Percentiles rank a stretch among this genome's conserved stretches.
Conservation (phyloP, 1,140 invertebrate genomes). For the Sitobion miscanthi region DNA sequence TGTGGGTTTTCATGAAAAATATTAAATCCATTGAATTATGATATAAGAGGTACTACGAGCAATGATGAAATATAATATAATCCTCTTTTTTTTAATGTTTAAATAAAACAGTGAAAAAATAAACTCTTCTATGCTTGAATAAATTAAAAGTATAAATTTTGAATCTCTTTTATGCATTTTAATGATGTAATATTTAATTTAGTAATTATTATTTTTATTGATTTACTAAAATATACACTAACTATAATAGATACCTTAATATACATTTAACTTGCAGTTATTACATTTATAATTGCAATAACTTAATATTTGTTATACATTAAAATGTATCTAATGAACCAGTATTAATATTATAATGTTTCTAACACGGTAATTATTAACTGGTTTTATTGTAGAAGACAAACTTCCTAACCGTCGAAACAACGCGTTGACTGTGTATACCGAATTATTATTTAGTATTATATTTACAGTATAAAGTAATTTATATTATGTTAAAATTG, state of each 20-base stretch:
- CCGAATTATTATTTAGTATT: neutral
- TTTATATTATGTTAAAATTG: neutral
- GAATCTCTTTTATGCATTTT: neutral
- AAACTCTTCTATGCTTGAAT: neutral
- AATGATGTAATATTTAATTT: neutral
- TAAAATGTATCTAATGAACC: too few species aligned
- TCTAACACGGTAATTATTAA: neutral
- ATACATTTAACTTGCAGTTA: neutral
- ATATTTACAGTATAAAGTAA: neutral
- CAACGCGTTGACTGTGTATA: neutral
- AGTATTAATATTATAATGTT: neutral
- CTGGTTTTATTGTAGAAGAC: neutral
- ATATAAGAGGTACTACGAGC: neutral
- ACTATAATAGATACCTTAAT: neutral
- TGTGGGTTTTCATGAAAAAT: neutral
- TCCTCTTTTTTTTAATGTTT: neutral
- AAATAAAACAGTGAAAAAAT: neutral
- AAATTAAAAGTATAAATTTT: neutral
- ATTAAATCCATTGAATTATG: neutral
- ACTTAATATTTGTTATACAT: too few species aligned
- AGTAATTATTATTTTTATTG: neutral
- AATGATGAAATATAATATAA: neutral
- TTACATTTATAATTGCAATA: neutral
- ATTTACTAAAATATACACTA: neutral
- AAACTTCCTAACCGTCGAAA: neutral